These are phyloP conservation scores for Chelonoidis abingdonii DNA, from an alignment of 2,113 vertebrate species.

Conservation along the genomic window DNA sequence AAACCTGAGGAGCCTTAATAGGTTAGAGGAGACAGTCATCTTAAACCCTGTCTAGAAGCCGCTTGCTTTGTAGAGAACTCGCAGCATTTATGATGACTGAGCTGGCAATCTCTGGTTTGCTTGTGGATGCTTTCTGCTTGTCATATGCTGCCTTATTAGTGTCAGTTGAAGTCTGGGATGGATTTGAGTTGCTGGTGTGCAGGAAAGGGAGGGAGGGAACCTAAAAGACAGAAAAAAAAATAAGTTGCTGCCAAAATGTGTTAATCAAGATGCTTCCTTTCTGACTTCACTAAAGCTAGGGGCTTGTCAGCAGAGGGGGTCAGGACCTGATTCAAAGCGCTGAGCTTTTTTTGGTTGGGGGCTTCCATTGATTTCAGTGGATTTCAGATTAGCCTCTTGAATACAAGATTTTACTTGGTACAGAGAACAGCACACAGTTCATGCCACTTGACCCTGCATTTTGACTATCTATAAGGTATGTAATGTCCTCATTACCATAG, in stretches of 20 bases:
- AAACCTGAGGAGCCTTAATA: slow-evolving; percentile 1
- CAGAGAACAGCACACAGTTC: background rate
- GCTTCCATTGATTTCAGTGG: background rate
- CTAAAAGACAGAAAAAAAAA: background rate
- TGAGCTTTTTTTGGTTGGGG: background rate
- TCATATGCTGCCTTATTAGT: slow-evolving; percentile 21
- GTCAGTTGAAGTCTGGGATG: slow-evolving; percentile 30
- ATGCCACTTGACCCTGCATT: too few species aligned
- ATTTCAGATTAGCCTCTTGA: background rate
- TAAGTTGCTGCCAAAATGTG: slow-evolving; percentile 19
- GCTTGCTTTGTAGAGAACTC: background rate
- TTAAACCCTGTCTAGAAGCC: background rate
- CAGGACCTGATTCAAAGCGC: background rate
- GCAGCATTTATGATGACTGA: slow-evolving; percentile 19
- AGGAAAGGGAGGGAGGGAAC: fast-evolving
- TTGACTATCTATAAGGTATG: background rate
- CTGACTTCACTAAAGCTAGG: background rate
- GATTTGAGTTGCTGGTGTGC: background rate
- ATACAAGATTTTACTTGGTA: background rate
- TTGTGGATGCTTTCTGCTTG: background rate
- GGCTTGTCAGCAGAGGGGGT: slow-evolving; percentile 12
- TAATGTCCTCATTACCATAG: background rate
- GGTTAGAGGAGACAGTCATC: background rate
- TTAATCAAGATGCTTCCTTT: slow-evolving; percentile 21
- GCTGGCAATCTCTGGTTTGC: background rate